Evolutionary conservation across 2,888 invertebrate species (phyloP).

Genomic region (Lepidochrysops patricia): DNA sequence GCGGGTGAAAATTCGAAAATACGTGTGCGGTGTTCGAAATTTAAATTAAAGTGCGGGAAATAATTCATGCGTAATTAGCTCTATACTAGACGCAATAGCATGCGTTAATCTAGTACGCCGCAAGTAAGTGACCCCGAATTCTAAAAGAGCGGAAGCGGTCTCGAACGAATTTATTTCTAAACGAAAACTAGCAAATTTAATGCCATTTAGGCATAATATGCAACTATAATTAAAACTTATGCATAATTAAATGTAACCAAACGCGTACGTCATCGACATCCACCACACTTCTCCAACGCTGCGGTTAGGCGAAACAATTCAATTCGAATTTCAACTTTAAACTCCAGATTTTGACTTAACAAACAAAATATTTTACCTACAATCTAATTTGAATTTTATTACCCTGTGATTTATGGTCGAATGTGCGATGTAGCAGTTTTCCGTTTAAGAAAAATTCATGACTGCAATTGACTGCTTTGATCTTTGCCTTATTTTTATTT

Average conservation of each 20-base stretch:
- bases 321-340: neutral
- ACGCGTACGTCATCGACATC: neutral
- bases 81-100: too few relatives aligned
- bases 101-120: too few relatives aligned
- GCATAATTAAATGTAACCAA: neutral
- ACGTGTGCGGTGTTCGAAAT: too few relatives aligned
- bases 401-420: neutral
- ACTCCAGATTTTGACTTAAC: neutral
- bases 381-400: neutral
- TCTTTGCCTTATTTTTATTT: neutral
- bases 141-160: too few relatives aligned
- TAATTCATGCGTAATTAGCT: too few relatives aligned
- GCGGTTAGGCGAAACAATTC: constrained; percentile 1
- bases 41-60: too few relatives aligned
- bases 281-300: neutral
- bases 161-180: too few relatives aligned
- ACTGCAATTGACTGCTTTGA: neutral
- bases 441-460: neutral
- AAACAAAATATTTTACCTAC: neutral
- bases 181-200: too few relatives aligned
- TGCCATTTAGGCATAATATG: too few relatives aligned
- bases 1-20: too few relatives aligned
- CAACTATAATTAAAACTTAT: too few relatives aligned
- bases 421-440: neutral
- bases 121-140: too few relatives aligned